These are phyloP conservation scores for Mus minutoides DNA, from an alignment of 2,797 vertebrate species.

Conservation along the genomic window DNA sequence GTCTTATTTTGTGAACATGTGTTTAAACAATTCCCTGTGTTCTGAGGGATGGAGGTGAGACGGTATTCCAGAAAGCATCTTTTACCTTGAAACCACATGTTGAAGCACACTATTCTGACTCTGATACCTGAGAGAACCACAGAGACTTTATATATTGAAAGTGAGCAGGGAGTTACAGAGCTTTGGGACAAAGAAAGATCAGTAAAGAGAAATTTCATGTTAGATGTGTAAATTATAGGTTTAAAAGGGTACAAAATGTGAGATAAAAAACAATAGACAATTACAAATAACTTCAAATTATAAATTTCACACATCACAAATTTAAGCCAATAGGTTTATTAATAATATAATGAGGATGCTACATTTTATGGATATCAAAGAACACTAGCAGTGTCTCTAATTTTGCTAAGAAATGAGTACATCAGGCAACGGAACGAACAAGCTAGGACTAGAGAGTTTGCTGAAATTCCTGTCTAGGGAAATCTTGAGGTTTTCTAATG, in stretches of 20 bases:
- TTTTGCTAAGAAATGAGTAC: neutral
- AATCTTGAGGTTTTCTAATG: neutral
- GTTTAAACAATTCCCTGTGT: conserved; percentile 33
- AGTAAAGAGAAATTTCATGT: neutral
- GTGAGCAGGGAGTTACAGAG: neutral
- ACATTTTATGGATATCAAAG: neutral
- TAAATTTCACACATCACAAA: neutral
- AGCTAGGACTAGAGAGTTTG: neutral
- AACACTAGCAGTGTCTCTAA: neutral
- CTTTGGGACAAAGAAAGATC: conserved; percentile 6
- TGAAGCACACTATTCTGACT: neutral
- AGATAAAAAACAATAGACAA: neutral
- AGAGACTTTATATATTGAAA: neutral
- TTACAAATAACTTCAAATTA: conserved; percentile 21
- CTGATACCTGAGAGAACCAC: neutral
- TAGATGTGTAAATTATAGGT: neutral
- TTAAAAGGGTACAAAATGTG: neutral
- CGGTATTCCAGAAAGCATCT: conserved; percentile 17
- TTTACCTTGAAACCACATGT: neutral
- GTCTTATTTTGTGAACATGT: neutral
- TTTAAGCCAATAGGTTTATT: conserved; percentile 5
- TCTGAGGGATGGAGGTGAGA: neutral
- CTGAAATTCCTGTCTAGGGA: conserved; percentile 28
- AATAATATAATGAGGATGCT: neutral
- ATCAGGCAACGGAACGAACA: neutral